Evolutionary conservation across 2,888 invertebrate genomes (phyloP).

Genomic region (Caenorhabditis angaria): DNA sequence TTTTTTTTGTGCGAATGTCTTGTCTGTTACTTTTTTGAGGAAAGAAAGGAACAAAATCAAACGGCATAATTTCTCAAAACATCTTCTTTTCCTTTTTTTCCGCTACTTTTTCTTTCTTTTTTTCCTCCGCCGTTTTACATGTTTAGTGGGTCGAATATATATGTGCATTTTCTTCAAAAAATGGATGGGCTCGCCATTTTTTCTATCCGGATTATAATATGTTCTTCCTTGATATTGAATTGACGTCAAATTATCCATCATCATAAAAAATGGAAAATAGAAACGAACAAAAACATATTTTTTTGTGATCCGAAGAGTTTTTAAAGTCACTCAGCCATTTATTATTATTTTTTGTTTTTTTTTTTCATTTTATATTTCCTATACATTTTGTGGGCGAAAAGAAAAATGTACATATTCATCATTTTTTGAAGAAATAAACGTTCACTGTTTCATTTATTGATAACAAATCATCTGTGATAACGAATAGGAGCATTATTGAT

Average conservation of each 20-base stretch:
- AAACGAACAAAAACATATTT: constrained; percentile 10
- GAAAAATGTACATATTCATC: too few relatives aligned
- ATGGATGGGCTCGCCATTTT: constrained; percentile 1
- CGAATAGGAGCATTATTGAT: background rate
- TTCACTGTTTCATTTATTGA: too few relatives aligned
- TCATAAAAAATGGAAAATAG: background rate
- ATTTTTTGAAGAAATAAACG: background rate
- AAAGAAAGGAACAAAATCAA: background rate
- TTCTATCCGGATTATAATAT: background rate
- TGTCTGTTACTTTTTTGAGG: background rate
- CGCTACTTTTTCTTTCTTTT: constrained; percentile 5
- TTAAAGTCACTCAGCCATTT: background rate
- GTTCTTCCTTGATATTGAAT: background rate
- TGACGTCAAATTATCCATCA: constrained; percentile 6
- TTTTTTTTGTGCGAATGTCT: too few relatives aligned
- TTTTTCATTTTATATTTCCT: background rate
- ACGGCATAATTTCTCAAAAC: background rate
- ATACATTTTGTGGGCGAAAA: background rate
- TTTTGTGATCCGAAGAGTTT: constrained; percentile 1
- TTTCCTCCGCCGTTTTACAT: constrained; percentile 4
- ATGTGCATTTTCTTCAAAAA: constrained; percentile 7
- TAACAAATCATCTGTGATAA: background rate
- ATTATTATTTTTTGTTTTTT: constrained; percentile 5
- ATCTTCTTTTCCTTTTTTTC: background rate
- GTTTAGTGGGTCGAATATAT: constrained; percentile 1